Base-by-base conservation (phyloP, 2,113 vertebrate species). In the Trinectes maculatus region DNA sequence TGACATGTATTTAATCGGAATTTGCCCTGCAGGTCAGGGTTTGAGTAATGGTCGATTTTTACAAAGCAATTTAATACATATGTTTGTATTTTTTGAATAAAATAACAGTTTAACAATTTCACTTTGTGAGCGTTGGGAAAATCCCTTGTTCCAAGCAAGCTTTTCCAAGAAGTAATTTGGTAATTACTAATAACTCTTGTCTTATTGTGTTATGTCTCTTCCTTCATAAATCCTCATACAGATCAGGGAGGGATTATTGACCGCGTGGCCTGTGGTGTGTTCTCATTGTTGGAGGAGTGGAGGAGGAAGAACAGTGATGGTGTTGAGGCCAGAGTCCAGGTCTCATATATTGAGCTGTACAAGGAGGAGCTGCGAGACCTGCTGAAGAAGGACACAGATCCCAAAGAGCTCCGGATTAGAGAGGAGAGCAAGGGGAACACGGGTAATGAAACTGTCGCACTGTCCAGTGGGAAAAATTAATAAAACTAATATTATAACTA, bases 351-450 rank as follows among this genome's bases (percentile, higher is more conserved):
- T 82, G 96, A 98, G 85, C 91, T 97, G 18, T 95, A 98, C 80
- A 95, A 83, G 68, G 96, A 98, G 87, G 94, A 96, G 47, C 91
- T 98, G 37, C 66, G 93, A 75, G 96, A 98, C 84, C 91, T 98
- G 44, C 72, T 98, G 78, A 94, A 98, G 77, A 73, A 92, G 63
- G 92, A 95, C 60, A 94, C 90, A 1, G 86, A 85, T 26, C 80
- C 91, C 52, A 97, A 95, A 82, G 92, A 94, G 22, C 86, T 98
- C 43, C 93, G 92, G 36, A 95, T 98, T 67, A 88, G 95, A 90
- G 95, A 98, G 79, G 95, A 98, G 66, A 91, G 95, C 43, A 96
- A 92, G 60, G 95, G 95, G 65, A 96, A 96, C 84, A 97, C 95
- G 58, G 95, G 96, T 98, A 71, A 77, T 19, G 3, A 9, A 55